These are phyloP conservation scores for Hiodon alosoides DNA, from an alignment of 2,113 vertebrate species.

Conservation along the genomic window DNA sequence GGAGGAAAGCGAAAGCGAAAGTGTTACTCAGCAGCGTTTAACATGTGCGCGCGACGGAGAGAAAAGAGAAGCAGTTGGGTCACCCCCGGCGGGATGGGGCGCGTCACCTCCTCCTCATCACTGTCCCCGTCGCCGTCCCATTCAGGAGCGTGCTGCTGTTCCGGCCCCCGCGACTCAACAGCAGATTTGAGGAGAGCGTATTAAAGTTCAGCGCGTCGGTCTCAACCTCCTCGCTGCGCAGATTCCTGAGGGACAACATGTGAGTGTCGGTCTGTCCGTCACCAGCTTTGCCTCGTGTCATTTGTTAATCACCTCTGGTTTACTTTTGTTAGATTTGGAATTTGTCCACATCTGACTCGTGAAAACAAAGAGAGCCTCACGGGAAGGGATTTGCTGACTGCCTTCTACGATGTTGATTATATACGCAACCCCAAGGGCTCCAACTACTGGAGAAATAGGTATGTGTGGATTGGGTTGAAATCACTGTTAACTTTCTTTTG, in stretches of 20 bases:
- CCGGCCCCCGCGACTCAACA: constrained; percentile 41
- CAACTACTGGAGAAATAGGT: constrained; percentile 74
- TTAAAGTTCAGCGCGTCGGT: constrained; percentile 28
- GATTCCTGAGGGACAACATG: constrained; percentile 44
- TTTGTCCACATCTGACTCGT: constrained; percentile 64
- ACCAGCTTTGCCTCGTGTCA: neutral
- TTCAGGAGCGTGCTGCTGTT: constrained; percentile 42
- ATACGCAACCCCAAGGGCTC: constrained; percentile 54
- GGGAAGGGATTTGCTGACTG: constrained; percentile 58
- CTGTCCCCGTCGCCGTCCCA: neutral
- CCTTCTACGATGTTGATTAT: constrained; percentile 62
- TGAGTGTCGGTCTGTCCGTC: constrained; percentile 18
- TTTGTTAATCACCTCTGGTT: neutral
- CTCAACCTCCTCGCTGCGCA: constrained; percentile 28
- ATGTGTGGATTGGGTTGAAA: neutral
- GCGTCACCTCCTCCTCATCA: neutral
- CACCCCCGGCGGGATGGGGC: no score
- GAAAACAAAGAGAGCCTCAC: constrained; percentile 60
- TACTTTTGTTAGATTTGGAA: constrained; percentile 50
- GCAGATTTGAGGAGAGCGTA: constrained; percentile 46
- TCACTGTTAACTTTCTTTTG: neutral
- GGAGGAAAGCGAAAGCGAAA: neutral
- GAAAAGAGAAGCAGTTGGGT: neutral
- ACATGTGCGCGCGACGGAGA: neutral
- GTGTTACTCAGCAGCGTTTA: neutral